Percentiles rank a stretch among this genome's conserved stretches.
Conservation (phyloP, 2,113 vertebrate species). For the Lota lota region DNA sequence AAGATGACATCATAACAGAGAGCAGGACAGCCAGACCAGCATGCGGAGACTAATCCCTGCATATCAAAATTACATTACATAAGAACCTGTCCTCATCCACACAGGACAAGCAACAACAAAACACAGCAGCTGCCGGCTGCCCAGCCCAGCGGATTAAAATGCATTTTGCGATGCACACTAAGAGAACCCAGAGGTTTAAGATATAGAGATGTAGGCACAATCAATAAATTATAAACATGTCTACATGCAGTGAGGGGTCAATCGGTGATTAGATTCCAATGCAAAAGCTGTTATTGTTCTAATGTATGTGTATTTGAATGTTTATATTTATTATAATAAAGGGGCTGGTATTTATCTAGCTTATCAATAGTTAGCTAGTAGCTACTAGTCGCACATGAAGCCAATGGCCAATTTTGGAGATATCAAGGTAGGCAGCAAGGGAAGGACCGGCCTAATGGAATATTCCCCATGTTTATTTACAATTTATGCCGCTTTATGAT, state of each 20-base stretch:
- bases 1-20: conserved; percentile 17
- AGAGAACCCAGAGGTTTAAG: conserved; percentile 31
- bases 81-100: conserved; percentile 49
- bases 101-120: conserved; percentile 37
- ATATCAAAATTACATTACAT: conserved; percentile 68
- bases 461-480: conserved; percentile 48
- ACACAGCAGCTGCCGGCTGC: conserved; percentile 15
- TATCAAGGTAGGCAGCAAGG: not conserved
- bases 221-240: conserved; percentile 46
- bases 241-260: not conserved
- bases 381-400: no score
- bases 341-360: no score
- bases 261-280: no score
- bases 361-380: no score
- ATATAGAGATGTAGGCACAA: conserved; percentile 19
- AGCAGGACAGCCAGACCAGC: conserved; percentile 29
- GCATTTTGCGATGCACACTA: conserved; percentile 26
- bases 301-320: no score
- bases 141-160: conserved; percentile 47
- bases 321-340: no score
- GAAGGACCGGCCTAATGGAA: conserved; percentile 32
- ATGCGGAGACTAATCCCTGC: conserved; percentile 57
- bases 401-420: not conserved
- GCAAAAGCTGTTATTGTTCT: no score
- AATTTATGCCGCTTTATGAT: conserved; percentile 47